Base-by-base conservation (phyloP, 2,888 invertebrate genomes). In the Idaea straminata region DNA sequence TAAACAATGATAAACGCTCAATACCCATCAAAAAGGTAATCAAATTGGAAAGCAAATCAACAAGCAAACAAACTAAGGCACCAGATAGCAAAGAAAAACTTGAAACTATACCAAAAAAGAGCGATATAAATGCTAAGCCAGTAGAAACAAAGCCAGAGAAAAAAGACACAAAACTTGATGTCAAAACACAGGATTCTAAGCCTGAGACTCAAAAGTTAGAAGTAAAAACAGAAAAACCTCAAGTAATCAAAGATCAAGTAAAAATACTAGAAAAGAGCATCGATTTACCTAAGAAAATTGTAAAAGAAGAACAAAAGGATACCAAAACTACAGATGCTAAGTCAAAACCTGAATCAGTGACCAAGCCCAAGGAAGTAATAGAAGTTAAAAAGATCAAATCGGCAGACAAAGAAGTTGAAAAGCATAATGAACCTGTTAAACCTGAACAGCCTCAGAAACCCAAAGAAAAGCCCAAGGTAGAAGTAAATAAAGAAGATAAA, bases 401-500 rank as follows among this genome's bases (percentile, higher is more conserved):
- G 63, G 73, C 72, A 58, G 68, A 67, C 10, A 62, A 69, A 5
- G 76, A 75, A 59, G 25, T 61, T 13, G 59, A 67, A 3, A 63
- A 64, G 61, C 35, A 63, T 0, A 72, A 71, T 16, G 15, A 67
- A 70, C 5, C 59, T 67, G n/a, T 72, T 71, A 69, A 60, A 59
- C 34, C 59, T 10, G 6, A 25, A 47, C 13, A 47, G 10, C 47
- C 47, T 6, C 57, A 57, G 7, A 69, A 77, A 66, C 69, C 73
- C 59, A 69, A 62, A 65, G 67, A 65, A 47, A 68, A 78, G 61
- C 66, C 70, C 5, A 77, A 80, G 63, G 67, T 69, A 70, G 73
- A 77, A 65, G 73, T 76, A 62, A 73, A 74, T 35, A 70, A 71
- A 66, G 68, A 74, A 67, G 72, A 73, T 57, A 73, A 72, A 47